A percentile compares a stretch with the other conserved stretches of the same genome.
These are phyloP conservation scores for Formicarius rufipectus DNA, from an alignment of 2,113 vertebrate species.

Conservation along the genomic window DNA sequence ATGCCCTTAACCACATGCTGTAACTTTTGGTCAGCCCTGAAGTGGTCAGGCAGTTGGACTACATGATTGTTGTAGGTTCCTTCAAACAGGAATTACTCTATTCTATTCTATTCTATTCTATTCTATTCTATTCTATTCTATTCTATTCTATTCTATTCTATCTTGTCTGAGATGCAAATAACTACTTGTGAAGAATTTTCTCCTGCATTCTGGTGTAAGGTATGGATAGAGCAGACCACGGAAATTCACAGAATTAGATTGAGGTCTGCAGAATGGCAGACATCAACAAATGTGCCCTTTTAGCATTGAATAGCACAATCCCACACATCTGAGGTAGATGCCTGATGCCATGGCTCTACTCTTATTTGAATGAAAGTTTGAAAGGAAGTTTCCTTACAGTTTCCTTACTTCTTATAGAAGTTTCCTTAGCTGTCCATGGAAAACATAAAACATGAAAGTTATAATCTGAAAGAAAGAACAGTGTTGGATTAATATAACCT, in stretches of 20 bases:
- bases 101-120: neutral
- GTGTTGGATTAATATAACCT: neutral
- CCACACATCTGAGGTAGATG: neutral
- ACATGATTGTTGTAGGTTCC: neutral
- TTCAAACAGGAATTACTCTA: too few relatives aligned
- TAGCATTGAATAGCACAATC: neutral
- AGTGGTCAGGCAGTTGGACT: neutral
- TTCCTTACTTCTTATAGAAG: too few relatives aligned
- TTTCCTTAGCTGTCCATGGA: neutral
- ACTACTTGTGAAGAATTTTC: neutral
- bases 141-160: neutral
- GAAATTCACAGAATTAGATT: neutral
- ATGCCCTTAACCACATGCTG: neutral
- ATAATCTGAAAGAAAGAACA: neutral
- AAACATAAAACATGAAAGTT: neutral
- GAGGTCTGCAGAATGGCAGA: neutral
- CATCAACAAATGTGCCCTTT: neutral
- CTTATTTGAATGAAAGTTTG: neutral
- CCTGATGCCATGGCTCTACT: neutral
- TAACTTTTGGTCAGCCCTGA: neutral
- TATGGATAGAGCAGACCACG: neutral
- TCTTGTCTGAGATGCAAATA: neutral
- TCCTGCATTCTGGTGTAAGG: neutral
- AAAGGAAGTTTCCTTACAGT: neutral
- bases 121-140: neutral